Percentiles rank a stretch among this genome's conserved stretches.
Conservation (phyloP, 2,113 vertebrate species). For the Notothenia rossii region DNA sequence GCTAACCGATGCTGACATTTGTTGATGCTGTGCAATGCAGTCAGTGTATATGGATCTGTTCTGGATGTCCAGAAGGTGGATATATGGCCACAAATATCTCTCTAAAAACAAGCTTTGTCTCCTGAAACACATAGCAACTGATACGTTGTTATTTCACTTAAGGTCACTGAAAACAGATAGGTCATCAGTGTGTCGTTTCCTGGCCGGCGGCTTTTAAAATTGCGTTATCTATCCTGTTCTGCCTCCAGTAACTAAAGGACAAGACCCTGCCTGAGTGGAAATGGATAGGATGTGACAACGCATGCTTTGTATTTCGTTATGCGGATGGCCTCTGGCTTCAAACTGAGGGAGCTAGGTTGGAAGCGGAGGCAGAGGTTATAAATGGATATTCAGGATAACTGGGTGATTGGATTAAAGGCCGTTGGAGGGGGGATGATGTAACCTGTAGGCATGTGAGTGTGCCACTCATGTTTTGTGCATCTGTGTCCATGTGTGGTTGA, state of each 20-base stretch:
- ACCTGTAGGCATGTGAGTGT: slow-evolving; percentile 20
- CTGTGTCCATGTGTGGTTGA: neutral
- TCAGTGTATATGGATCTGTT: neutral
- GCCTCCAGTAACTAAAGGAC: slow-evolving; percentile 49
- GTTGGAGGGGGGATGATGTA: slow-evolving; percentile 26
- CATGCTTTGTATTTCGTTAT: slow-evolving; percentile 34
- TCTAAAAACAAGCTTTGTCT: neutral
- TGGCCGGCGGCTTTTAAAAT: slow-evolving; percentile 45
- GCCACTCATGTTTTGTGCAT: neutral
- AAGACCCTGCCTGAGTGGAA: slow-evolving; percentile 33
- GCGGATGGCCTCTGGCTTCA: slow-evolving; percentile 39
- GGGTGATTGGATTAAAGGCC: slow-evolving; percentile 24
- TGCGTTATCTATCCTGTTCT: slow-evolving; percentile 52
- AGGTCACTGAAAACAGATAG: slow-evolving; percentile 37
- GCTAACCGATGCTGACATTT: neutral
- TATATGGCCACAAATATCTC: neutral
- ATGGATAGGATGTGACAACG: slow-evolving; percentile 60
- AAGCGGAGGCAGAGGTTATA: slow-evolving; percentile 29
- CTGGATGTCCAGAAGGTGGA: neutral
- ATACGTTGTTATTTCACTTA: slow-evolving; percentile 49
- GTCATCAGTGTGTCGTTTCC: slow-evolving; percentile 34
- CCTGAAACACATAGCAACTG: slow-evolving; percentile 32
- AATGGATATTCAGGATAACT: slow-evolving; percentile 26
- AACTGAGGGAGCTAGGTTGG: slow-evolving; percentile 18
- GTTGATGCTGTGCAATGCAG: neutral